Evolutionary conservation across 2,888 invertebrate genomes (phyloP), one percentile per base, ranked within the genome.

Genomic region (Luffia ferchaultella): DNA sequence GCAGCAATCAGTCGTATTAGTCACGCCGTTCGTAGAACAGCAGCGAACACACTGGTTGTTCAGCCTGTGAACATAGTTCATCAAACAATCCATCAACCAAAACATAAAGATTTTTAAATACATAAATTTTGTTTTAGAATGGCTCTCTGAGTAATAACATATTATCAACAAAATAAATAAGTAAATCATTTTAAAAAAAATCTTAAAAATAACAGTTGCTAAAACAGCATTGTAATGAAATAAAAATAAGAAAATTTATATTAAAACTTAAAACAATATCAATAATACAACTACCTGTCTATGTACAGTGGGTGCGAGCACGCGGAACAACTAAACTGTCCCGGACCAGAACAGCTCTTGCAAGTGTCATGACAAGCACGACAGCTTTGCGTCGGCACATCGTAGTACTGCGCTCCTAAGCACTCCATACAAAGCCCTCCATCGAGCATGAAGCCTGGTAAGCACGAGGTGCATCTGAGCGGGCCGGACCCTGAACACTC

Each of bases 401-500:
- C 92, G 61, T 91, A 91, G 68, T 89, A 92, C 65, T 92, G 90
- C 7, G 90, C 89, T 58, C 89, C 89, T 54, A 90, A 86, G 68
- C 92, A 92, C 71, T 90, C 90, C 76, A 90, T 89, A 64, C 92
- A 92, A 49, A 90, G 72, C 1, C 90, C 91, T 51, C 87, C 87
- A 56, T 90, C 89, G 42, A 91, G 75, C 72, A 91, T 89, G 57
- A 89, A 90, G 62, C 90, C 90, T 9, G 87, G 80, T 1, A 90
- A 90, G 59, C 92, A 92, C 0, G 91, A 89, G 1, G 90, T 90
- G 62, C 92, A 92, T 50, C 89, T 86, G 61, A 90, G 82, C 0
- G 91, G 91, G 0, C 91, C 91, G 53, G 91, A 90, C 9, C 95
- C 95, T 64, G 90, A 90, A 68, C 96, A 96, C 62, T 93, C 93